Conservation (phyloP, 2,888 invertebrate species). For the Trachelus tabidus region DNA sequence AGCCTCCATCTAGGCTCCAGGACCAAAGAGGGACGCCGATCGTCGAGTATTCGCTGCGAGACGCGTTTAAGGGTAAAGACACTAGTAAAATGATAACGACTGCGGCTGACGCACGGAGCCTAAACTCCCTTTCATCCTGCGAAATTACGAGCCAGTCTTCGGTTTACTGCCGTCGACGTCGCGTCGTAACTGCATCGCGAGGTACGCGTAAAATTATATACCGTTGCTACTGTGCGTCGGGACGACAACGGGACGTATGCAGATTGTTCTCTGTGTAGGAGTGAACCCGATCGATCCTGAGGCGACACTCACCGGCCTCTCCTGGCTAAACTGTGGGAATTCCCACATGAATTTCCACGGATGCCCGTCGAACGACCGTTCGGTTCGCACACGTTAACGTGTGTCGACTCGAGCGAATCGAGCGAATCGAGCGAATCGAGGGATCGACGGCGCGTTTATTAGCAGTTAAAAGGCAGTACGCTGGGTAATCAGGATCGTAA, state of each 20-base stretch:
- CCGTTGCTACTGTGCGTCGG: not conserved
- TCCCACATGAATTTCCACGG: too few species aligned
- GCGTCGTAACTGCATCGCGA: slow-evolving; percentile 27
- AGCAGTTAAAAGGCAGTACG: slow-evolving; percentile 35
- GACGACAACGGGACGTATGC: too few species aligned
- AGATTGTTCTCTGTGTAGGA: too few species aligned
- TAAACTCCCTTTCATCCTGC: slow-evolving; percentile 50
- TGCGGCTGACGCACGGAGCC: slow-evolving; percentile 37
- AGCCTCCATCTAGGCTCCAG: too few species aligned
- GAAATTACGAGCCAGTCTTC: slow-evolving; percentile 48
- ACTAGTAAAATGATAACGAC: slow-evolving; percentile 59
- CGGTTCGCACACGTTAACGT: too few species aligned
- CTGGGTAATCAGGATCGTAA: slow-evolving; percentile 36
- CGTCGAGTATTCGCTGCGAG: slow-evolving; percentile 36
- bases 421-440: too few species aligned
- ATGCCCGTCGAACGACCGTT: too few species aligned
- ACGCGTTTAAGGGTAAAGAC: slow-evolving; percentile 37
- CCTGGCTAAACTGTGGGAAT: too few species aligned
- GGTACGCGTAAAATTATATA: slow-evolving; percentile 14
- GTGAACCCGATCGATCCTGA: too few species aligned
- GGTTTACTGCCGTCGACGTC: slow-evolving; percentile 42
- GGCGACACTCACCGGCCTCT: too few species aligned
- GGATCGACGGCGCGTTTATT: slow-evolving; percentile 7
- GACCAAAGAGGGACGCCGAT: too few species aligned
- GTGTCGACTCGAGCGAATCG: too few species aligned